Evolutionary conservation across 2,113 vertebrate species (phyloP), one percentile per base, ranked within the genome.

Genomic region (Cheirogaleus medius): DNA sequence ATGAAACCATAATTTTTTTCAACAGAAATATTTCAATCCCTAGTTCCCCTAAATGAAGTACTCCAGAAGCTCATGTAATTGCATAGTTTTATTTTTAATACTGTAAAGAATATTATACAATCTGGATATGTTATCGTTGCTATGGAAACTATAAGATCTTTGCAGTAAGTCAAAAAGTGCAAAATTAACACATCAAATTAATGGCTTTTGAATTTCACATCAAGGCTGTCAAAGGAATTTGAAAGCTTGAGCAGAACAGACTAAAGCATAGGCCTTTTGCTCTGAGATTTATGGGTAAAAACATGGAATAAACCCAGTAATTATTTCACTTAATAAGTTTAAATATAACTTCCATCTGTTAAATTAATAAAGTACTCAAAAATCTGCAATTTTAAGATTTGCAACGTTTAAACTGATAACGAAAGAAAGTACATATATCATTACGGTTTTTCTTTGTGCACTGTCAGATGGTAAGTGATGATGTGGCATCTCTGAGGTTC

Each of bases 141-240:
- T 96, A 97, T 98, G 89, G 98, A 94, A 98, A 98, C 97, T 91
- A 94, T 98, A 97, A 95, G 94, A 66, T 95, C 89, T 97, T 96
- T 97, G 91, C 94, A 98, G 83, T 84, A 96, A 98, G 97, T 96
- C 89, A 97, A 97, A 98, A 98, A 98, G 96, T 98, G 54, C 95
- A 97, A 98, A 98, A 98, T 98, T 96, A 98, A 97, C 98, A 97
- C 96, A 98, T 97, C 96, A 96, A 95, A 97, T 97, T 98, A 98
- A 97, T 97, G 95, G 88, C 78, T 97, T 98, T 54, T 97, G 93
- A 97, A 96, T 97, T 97, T 97, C 87, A 95, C 68, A 97, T 94
- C 78, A 81, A 96, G 81, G 84, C 91, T 97, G 89, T 97, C 96
- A 97, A 87, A 96, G 64, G 74, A 84, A 97, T 91, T 84, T 94